These are phyloP conservation scores for Aphelinus atriplicis DNA, from an alignment of 1,140 invertebrate genomes.

Conservation along the genomic window DNA sequence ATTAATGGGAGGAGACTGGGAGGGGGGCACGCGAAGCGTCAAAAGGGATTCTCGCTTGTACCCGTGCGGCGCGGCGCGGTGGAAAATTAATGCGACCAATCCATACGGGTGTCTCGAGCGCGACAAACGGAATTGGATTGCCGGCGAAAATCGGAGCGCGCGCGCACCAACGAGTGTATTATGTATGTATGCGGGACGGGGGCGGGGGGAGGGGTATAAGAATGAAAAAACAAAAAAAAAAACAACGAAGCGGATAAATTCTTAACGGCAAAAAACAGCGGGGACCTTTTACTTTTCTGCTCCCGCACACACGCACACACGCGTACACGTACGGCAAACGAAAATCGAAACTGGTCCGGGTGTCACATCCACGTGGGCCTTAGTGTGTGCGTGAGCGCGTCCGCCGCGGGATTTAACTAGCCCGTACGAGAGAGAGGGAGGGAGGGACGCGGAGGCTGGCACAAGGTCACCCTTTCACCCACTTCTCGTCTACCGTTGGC, in stretches of 20 bases:
- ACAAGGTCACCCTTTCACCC: slow-evolving; percentile 41
- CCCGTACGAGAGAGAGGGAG: not conserved
- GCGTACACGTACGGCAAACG: slow-evolving; percentile 4
- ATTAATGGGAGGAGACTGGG: too few species aligned
- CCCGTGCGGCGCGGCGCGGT: too few species aligned
- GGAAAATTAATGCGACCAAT: slow-evolving; percentile 15
- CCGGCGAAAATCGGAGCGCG: not conserved
- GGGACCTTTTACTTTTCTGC: slow-evolving; percentile 39
- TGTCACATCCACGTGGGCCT: too few species aligned
- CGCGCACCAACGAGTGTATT: too few species aligned
- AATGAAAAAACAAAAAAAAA: not conserved
- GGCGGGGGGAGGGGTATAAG: too few species aligned
- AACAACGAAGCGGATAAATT: slow-evolving; percentile 11
- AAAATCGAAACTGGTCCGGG: slow-evolving; percentile 38
- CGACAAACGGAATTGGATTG: not conserved
- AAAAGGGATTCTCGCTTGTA: too few species aligned
- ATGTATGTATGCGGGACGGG: too few species aligned
- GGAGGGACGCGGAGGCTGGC: not conserved
- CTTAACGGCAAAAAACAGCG: slow-evolving; percentile 15
- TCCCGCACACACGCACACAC: not conserved
- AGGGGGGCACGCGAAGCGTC: too few species aligned
- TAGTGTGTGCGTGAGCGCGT: not conserved
- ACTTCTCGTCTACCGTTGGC: slow-evolving; percentile 5
- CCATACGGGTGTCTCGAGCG: not conserved
- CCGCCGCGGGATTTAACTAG: slow-evolving; percentile 27